Evolutionary conservation across 1,140 invertebrate genomes (phyloP).

Genomic region (Drosophila pandora): DNA sequence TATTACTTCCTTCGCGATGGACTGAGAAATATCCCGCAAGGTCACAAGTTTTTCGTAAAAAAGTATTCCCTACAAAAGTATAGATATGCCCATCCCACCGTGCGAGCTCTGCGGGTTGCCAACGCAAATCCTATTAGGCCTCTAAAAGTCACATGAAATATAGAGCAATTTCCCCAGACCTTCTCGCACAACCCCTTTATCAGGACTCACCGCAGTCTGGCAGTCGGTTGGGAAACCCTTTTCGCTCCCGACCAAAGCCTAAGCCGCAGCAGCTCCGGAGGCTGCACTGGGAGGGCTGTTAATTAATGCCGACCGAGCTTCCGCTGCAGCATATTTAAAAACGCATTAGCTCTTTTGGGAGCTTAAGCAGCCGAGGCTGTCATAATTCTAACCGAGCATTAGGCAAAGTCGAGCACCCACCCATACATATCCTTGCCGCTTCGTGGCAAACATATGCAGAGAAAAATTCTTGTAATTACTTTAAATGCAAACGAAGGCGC

Average conservation of each 20-base stretch:
- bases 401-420: background rate
- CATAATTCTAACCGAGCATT: constrained; percentile 57
- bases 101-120: background rate
- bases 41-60: no score
- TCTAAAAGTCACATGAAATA: constrained; percentile 1
- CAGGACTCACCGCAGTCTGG: constrained; percentile 13
- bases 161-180: background rate
- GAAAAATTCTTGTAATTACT: constrained; percentile 66
- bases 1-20: background rate
- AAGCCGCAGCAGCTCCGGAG: constrained; percentile 36
- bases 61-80: no score
- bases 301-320: constrained; percentile 71
- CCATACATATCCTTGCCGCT: constrained; percentile 11
- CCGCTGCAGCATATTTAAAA: constrained; percentile 79
- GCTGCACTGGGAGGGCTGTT: constrained; percentile 49
- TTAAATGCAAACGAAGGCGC: constrained; percentile 54
- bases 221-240: constrained; percentile 22
- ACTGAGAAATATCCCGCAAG: no score
- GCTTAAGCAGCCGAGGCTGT: constrained; percentile 39
- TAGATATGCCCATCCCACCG: no score
- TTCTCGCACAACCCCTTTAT: background rate
- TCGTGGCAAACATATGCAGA: constrained; percentile 8
- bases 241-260: constrained; percentile 10
- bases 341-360: constrained; percentile 66
- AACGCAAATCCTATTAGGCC: constrained; percentile 1